Percentiles rank a stretch among this genome's conserved stretches.
Conservation (phyloP, 2,888 invertebrate genomes). For the Diaperis boleti region DNA sequence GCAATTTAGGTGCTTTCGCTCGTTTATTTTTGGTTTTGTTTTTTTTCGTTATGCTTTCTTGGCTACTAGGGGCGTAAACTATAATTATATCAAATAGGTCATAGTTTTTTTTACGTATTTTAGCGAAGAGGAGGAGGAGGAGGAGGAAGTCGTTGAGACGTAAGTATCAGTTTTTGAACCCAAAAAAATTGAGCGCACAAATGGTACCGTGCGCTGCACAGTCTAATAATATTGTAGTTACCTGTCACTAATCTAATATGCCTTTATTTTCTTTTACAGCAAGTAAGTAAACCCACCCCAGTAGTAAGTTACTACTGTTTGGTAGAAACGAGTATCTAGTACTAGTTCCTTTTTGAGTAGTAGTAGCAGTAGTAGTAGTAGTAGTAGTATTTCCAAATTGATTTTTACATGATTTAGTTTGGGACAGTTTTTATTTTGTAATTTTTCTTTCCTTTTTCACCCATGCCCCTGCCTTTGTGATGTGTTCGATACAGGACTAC, state of each 20-base stretch:
- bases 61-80: conserved; percentile 30
- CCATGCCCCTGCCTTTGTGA: conserved; percentile 55
- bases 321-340: conserved; percentile 34
- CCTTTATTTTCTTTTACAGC: conserved; percentile 66
- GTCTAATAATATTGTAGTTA: conserved; percentile 17
- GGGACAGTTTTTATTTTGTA: conserved; percentile 56
- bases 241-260: conserved; percentile 22
- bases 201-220: conserved; percentile 9
- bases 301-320: conserved; percentile 25
- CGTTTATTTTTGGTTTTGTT: conserved; percentile 41
- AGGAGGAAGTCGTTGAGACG: conserved; percentile 82
- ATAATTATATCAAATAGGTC: conserved; percentile 17
- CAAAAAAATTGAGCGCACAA: conserved; percentile 24
- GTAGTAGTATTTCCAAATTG: conserved; percentile 26
- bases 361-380: conserved; percentile 22
- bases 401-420: conserved; percentile 29
- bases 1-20: conserved; percentile 50
- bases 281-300: conserved; percentile 66
- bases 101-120: conserved; percentile 62
- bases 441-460: conserved; percentile 59
- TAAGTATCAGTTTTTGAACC: conserved; percentile 69
- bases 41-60: conserved; percentile 38
- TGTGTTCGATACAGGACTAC: conserved; percentile 58
- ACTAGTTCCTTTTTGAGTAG: conserved; percentile 22
- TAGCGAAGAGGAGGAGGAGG: conserved; percentile 82